Evolutionary conservation across 2,888 invertebrate genomes (phyloP), one percentile per base, ranked within the genome.

Genomic region (Tachystola acroxantha): DNA sequence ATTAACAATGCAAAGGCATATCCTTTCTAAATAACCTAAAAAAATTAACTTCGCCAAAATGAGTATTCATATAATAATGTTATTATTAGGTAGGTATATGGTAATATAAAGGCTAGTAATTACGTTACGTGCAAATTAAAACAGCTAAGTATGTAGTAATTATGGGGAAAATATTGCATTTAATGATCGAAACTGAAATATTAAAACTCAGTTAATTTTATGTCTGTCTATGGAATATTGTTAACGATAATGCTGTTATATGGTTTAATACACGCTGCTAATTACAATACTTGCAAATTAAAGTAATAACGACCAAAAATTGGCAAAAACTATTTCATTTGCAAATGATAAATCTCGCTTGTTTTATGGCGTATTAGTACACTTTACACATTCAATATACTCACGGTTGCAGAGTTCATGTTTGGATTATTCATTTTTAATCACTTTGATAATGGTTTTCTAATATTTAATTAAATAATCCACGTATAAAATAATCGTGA

Each of bases 381-480:
- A 10, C 26, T 12, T 7, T 28, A 26, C 30, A n/a, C 10, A n/a
- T 10, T 14, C 13, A 22, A 29, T 34, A 39, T 48, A 76, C 84
- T 79, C 62, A 86, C 87, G 26, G 85, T 86, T 34, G 85, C 88
- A 13, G 88, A 85, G 57, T 77, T 84, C 85, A 87, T 87, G 33
- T 57, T 72, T 39, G 68, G 56, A 47, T 63, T 71, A 49, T 66
- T 73, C 70, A 69, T 73, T 16, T 16, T 3, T 3, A 16, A 4
- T 35, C 33, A 11, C 3, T 30, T 16, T 12, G 10, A 16, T 16
- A 16, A 6, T 16, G 16, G 16, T 16, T 2, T n/a, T 6, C 12
- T 13, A 9, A 13, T n/a, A 29, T n/a, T 7, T 13, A 33, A 29
- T 33, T 32, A 11, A 33, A 11, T 31, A 34, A 27, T 20, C n/a